phyloP scores from a whole-genome alignment of 2,113 vertebrate species.

The Eubucco bourcierii region DNA sequence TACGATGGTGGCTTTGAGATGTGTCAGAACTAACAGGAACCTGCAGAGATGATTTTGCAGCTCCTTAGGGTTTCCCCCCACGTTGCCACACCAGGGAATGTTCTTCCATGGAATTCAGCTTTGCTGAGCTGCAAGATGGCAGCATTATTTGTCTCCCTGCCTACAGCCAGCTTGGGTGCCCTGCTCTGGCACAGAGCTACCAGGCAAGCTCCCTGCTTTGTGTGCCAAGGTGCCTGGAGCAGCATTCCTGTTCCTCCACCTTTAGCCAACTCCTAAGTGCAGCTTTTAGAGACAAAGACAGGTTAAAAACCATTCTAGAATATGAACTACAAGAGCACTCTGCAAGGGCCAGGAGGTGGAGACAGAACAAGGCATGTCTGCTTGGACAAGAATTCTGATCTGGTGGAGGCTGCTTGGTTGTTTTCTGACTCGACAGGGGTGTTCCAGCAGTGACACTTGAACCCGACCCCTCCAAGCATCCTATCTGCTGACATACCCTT shows the following conservation, averaged over 20 bases:
- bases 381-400: not conserved
- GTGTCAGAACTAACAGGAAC: not conserved
- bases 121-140: not conserved
- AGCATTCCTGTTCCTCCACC: not conserved
- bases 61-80: accelerated
- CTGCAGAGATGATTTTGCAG: not conserved
- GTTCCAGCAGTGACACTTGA: not conserved
- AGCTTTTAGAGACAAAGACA: not conserved
- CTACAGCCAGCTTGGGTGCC: not conserved
- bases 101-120: not conserved
- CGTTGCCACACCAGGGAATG: accelerated
- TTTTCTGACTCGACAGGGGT: not conserved
- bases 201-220: accelerated
- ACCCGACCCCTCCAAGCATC: not conserved
- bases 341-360: not conserved
- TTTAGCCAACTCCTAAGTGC: not conserved
- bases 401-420: not conserved
- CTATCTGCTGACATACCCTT: not conserved
- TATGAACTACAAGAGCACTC: not conserved
- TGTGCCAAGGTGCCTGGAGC: not conserved
- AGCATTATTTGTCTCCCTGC: not conserved
- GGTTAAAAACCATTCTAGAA: too few relatives aligned
- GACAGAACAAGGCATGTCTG: not conserved
- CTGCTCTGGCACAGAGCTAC: not conserved
- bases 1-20: not conserved